Base-by-base conservation (phyloP, 2,888 invertebrate genomes). In the Willowsia nigromaculata region DNA sequence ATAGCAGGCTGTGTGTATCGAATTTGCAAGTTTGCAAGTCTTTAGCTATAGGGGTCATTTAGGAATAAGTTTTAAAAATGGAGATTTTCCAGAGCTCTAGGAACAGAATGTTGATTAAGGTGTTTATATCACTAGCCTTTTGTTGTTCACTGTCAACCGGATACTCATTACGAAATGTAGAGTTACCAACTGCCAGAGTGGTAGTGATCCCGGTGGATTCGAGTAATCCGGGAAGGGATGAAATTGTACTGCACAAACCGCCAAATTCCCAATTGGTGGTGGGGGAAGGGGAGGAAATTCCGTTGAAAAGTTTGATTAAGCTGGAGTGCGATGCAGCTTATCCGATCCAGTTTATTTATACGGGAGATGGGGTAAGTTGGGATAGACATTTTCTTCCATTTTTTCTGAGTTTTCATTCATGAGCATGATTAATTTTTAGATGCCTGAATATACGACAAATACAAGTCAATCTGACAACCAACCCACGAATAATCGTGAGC, bases 391-490 rank as follows among this genome's bases (percentile, higher is more conserved):
- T 33, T 1, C 13, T 65, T 47, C 13, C 13, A 47, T 13, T 47
- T 47, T 47, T 7, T 13, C 6, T 2, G 33, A 30, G 33, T n/a
- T 65, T 30, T 15, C 6, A 1, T 25, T 1, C 4, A 53, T 56
- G 4, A 6, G 50, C 5, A 1, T 43, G 27, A 62, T 37, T 50
- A 62, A 30, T 15, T 59, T 37, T 25, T 27, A 85, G 85, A 91
- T 91, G 90, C 91, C 91, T 11, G 91, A 91, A 37, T 91, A 91
- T 59, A 85, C 90, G 1, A 91, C 91, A 22, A 91, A 91, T 47
- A 90, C 91, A 4, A 89, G 82, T 53, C 68, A 88, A 25, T 74
- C 83, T 0, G 81, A 85, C 25, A 84, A 76, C 30, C 68, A 27
- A 2, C 30, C n/a, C 50, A 40, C 40, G 7, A n/a, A 27, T 62